Evolutionary conservation across 2,113 vertebrate genomes (phyloP).

Genomic region (Apteryx owenii): DNA sequence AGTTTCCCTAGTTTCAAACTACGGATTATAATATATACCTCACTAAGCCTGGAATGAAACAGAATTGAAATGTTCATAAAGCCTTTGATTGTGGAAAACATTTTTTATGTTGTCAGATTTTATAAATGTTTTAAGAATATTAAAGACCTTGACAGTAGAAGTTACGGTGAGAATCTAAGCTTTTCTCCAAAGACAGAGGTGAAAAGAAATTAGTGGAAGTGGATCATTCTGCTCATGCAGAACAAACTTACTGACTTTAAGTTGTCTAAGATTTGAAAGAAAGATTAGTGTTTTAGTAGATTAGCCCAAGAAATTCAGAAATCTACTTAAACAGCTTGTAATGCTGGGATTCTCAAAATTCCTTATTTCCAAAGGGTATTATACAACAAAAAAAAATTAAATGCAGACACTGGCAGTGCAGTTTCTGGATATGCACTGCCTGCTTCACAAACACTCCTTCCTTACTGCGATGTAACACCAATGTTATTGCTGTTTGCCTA

Average conservation of each 20-base stretch:
- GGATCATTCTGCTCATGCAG: background rate
- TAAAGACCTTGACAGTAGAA: background rate
- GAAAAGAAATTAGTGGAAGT: background rate
- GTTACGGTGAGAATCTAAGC: background rate
- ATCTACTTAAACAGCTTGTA: background rate
- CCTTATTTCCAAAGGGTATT: background rate
- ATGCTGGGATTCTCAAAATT: background rate
- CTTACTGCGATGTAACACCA: background rate
- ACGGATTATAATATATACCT: background rate
- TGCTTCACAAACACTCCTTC: background rate
- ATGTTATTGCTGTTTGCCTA: background rate
- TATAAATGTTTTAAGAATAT: background rate
- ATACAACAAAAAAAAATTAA: background rate
- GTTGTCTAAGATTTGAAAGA: background rate
- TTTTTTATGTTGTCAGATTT: background rate
- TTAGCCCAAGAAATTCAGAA: background rate
- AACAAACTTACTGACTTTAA: background rate
- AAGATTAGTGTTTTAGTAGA: background rate
- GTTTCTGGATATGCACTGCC: background rate
- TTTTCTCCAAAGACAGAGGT: background rate
- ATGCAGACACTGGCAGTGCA: fast-evolving
- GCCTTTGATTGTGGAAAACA: background rate
- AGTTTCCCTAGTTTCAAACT: background rate
- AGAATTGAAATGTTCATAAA: background rate
- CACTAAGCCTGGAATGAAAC: background rate